Base-by-base conservation (phyloP, 2,113 vertebrate genomes). In the Lates calcarifer region DNA sequence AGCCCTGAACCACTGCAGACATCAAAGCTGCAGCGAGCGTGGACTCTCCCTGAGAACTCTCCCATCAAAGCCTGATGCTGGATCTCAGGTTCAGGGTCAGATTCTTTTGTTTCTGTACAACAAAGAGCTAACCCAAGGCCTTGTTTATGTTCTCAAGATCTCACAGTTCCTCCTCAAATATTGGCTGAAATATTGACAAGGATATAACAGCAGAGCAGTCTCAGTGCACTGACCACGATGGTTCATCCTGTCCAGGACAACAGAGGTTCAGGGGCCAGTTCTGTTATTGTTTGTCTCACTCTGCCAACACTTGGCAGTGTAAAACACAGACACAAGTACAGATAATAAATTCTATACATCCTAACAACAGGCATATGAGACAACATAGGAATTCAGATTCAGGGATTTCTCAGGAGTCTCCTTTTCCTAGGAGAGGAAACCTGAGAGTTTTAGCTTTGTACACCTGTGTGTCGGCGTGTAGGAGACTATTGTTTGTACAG, bases 1-100 rank as follows among this genome's bases (percentile, higher is more conserved):
- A 82, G 83, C 60, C 65, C 45, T 18, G 66, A 85, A 79, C 39
- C 62, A 11, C 43, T 22, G 70, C 60, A 60, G 28, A 85, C 88
- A 78, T 92, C 85, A 91, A 88, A 90, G 86, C 77, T 67, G 28
- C 33, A 41, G 28, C 60, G 53, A 43, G 39, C 51, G 45, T 24
- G 49, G 39, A 61, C 61, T 79, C 53, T 58, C 58, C 63, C 49
- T 41, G 28, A 88, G 67, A 31, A 51, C 29, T 37, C 68, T 45
- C 24, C 51, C 56, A 69, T 87, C 80, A 87, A 78, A 86, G 84
- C 20, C 68, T 31, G 31, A 51, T 0, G 22, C 56, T 74, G 45
- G 6, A 51, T 70, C 63, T 71, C 41, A 17, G 4, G 65, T 33
- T 60, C 41, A 73, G 70, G 87, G 75, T 82, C 58, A 85, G 63